Percentiles rank a stretch among this genome's conserved stretches.
These are phyloP conservation scores for Athene cunicularia DNA, from an alignment of 2,113 vertebrate species.

Conservation along the genomic window DNA sequence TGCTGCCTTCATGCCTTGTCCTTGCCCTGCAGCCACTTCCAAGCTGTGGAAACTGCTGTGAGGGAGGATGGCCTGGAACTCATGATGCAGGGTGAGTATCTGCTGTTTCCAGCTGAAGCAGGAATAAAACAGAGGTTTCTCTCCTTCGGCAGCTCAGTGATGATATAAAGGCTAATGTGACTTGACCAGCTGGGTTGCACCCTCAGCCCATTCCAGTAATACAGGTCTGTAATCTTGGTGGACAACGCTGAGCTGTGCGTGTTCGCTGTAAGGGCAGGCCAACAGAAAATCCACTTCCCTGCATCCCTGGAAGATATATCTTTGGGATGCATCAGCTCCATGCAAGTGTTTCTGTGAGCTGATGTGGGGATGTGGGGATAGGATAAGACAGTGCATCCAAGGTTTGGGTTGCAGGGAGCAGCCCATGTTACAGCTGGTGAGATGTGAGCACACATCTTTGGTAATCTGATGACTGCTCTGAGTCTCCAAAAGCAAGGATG, in stretches of 20 bases:
- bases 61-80: conserved; percentile 90
- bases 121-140: neutral
- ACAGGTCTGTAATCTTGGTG: conserved; percentile 85
- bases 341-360: conserved; percentile 14
- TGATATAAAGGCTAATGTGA: conserved; percentile 84
- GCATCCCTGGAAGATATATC: neutral
- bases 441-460: conserved; percentile 83
- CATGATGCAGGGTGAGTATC: conserved; percentile 81
- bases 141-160: conserved; percentile 62
- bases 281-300: conserved; percentile 55
- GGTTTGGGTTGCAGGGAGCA: conserved; percentile 38
- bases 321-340: neutral
- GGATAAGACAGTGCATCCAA: neutral
- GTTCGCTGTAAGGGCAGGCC: conserved; percentile 84
- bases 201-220: conserved; percentile 20
- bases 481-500: neutral
- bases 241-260: conserved; percentile 64
- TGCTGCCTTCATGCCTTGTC: neutral
- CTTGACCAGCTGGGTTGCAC: conserved; percentile 60
- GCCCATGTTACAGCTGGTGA: conserved; percentile 30
- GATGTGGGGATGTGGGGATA: conserved; percentile 23
- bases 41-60: conserved; percentile 68
- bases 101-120: too few relatives aligned
- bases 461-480: conserved; percentile 83
- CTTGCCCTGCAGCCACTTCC: conserved; percentile 79